These are phyloP conservation scores for Ceratotherium simum DNA, from an alignment of 2,113 vertebrate genomes.

Conservation along the genomic window DNA sequence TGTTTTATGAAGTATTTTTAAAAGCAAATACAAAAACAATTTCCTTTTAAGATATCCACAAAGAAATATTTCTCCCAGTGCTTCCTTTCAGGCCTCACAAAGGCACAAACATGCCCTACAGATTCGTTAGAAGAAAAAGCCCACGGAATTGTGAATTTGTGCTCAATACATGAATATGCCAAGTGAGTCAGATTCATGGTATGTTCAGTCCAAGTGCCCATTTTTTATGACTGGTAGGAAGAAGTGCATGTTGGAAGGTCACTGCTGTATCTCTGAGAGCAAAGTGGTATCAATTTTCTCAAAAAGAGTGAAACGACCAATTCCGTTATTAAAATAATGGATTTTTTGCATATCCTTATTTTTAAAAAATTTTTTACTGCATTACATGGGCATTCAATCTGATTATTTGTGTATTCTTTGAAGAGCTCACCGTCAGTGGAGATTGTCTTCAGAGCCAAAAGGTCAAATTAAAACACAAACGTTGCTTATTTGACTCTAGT, in stretches of 20 bases:
- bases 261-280: not conserved
- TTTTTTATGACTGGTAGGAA: not conserved
- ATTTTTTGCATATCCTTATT: not conserved
- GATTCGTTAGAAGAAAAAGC: not conserved
- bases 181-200: not conserved
- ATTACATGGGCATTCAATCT: not conserved
- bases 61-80: not conserved
- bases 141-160: conserved; percentile 1
- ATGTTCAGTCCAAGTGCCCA: not conserved
- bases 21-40: conserved; percentile 24
- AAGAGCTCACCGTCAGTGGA: not conserved
- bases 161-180: not conserved
- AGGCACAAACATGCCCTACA: not conserved
- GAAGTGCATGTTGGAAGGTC: not conserved
- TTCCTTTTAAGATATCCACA: not conserved
- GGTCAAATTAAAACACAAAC: not conserved
- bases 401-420: conserved; percentile 8
- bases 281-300: not conserved
- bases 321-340: not conserved
- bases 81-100: not conserved
- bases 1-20: not conserved
- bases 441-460: not conserved
- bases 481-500: conserved; percentile 10
- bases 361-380: not conserved
- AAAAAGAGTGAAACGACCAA: not conserved